These are phyloP conservation scores for Heterotis niloticus DNA, from an alignment of 2,113 vertebrate species.

Conservation along the genomic window DNA sequence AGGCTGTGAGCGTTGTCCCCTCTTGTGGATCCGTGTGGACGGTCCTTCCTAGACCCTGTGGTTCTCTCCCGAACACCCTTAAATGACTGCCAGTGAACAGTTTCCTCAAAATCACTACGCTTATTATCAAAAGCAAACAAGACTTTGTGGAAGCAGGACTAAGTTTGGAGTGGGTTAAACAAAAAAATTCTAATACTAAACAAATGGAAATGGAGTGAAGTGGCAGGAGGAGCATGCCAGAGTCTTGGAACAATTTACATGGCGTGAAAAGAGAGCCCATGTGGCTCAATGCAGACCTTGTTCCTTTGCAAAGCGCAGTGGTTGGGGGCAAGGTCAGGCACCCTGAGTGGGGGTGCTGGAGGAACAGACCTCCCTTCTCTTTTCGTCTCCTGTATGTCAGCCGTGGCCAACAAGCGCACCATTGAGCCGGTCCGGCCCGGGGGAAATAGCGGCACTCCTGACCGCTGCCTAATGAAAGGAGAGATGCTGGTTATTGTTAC, in stretches of 20 bases:
- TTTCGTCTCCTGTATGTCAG: conserved; percentile 66
- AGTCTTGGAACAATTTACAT: conserved; percentile 61
- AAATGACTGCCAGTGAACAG: conserved; percentile 43
- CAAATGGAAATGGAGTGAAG: conserved; percentile 39
- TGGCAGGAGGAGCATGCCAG: conserved; percentile 29
- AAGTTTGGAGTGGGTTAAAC: conserved; percentile 48
- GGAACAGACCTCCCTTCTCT: conserved; percentile 67
- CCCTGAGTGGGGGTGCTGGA: conserved; percentile 43
- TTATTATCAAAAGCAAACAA: conserved; percentile 52
- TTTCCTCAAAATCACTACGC: conserved; percentile 44
- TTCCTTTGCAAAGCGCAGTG: conserved; percentile 55
- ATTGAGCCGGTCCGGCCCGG: conserved; percentile 57
- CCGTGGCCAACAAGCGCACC: conserved; percentile 65
- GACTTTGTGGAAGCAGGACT: conserved; percentile 43
- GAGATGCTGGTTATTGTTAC: conserved; percentile 56
- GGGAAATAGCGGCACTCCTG: conserved; percentile 59
- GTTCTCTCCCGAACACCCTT: neutral
- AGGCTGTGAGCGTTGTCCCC: neutral
- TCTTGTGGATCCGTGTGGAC: neutral
- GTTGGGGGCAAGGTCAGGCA: conserved; percentile 57
- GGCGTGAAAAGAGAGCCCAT: conserved; percentile 53
- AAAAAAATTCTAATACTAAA: conserved; percentile 4
- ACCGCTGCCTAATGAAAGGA: conserved; percentile 60
- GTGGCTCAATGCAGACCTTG: conserved; percentile 65
- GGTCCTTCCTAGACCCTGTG: neutral